Percentiles rank a stretch among this genome's conserved stretches.
Conservation (phyloP, 2,113 vertebrate genomes). For the Melanerpes formicivorus region DNA sequence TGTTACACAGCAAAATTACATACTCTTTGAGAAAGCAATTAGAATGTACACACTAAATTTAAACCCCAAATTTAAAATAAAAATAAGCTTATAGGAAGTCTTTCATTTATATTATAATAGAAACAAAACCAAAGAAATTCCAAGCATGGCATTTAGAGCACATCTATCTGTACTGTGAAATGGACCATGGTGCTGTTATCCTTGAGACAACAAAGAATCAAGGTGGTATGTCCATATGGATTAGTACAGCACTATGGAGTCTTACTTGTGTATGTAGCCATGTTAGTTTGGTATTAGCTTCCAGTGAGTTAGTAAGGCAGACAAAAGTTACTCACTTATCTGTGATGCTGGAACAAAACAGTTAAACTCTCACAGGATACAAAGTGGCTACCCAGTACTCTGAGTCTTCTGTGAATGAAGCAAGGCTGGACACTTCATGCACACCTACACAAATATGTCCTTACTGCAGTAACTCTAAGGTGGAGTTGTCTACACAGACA, state of each 20-base stretch:
- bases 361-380: neutral
- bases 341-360: neutral
- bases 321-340: neutral
- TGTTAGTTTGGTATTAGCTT: neutral
- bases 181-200: neutral
- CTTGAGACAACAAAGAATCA: neutral
- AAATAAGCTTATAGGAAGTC: neutral
- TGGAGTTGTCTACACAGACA: neutral
- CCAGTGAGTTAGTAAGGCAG: neutral
- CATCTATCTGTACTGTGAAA: neutral
- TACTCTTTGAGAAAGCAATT: neutral
- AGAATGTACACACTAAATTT: neutral
- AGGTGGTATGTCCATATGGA: accelerated
- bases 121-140: neutral
- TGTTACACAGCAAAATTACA: no score
- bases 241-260: neutral
- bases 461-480: neutral
- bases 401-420: neutral
- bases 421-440: neutral
- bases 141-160: neutral
- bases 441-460: neutral
- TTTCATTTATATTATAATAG: neutral
- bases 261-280: neutral
- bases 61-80: neutral
- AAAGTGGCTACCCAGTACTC: neutral